A percentile compares a stretch with the other conserved stretches of the same genome.
phyloP scores from a whole-genome alignment of 2,113 vertebrate genomes.

The Circaetus gallicus region DNA sequence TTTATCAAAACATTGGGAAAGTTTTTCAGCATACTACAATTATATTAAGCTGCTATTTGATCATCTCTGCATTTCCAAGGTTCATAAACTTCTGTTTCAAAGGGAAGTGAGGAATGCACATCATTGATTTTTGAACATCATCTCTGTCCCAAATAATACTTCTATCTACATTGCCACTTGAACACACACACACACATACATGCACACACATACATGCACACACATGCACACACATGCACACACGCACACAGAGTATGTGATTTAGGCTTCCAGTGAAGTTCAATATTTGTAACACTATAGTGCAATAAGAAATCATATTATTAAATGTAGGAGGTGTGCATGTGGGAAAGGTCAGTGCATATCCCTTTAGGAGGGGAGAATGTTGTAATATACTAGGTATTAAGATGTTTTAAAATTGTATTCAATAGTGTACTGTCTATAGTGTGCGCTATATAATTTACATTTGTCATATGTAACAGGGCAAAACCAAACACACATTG shows the following conservation, averaged over 20 bases:
- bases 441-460: conserved; percentile 77
- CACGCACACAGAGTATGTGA: conserved; percentile 62
- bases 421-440: conserved; percentile 77
- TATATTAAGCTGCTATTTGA: conserved; percentile 22
- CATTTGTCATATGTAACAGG: conserved; percentile 81
- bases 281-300: conserved; percentile 88
- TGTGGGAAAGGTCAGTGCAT: conserved; percentile 82
- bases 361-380: conserved; percentile 78
- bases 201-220: neutral
- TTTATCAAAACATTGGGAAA: conserved; percentile 69
- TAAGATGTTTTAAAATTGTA: conserved; percentile 79
- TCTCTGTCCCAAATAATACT: neutral
- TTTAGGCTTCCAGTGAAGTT: conserved; percentile 84
- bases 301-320: conserved; percentile 93
- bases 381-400: conserved; percentile 82
- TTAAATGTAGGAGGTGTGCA: conserved; percentile 85
- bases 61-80: conserved; percentile 57
- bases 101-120: conserved; percentile 96
- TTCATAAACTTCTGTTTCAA: conserved; percentile 69
- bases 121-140: conserved; percentile 81
- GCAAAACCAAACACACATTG: conserved; percentile 86
- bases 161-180: neutral
- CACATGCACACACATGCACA: neutral
- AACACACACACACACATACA: neutral
- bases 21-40: conserved; percentile 49